phyloP scores from a whole-genome alignment of 2,113 vertebrate genomes.

The Coreoperca whiteheadi region DNA sequence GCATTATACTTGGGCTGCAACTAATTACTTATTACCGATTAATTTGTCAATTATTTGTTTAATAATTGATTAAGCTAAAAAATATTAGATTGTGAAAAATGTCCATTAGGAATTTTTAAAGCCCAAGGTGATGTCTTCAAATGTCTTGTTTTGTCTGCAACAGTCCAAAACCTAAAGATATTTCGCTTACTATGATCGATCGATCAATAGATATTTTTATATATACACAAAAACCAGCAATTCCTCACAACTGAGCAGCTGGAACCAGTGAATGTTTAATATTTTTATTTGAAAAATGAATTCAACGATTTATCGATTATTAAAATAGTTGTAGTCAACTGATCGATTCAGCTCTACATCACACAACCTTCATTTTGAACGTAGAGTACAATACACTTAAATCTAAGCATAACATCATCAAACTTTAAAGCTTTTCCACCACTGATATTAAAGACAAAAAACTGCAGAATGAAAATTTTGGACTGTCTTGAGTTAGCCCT shows the following conservation, averaged over 20 bases:
- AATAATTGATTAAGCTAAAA: neutral
- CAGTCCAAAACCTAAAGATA: neutral
- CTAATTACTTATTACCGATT: neutral
- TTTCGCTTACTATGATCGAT: neutral
- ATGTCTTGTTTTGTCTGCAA: neutral
- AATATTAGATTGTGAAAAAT: neutral
- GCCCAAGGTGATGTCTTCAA: too few relatives aligned
- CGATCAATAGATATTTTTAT: too few relatives aligned
- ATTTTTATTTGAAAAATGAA: neutral
- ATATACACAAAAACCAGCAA: too few relatives aligned
- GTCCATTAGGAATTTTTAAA: neutral
- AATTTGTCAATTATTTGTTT: neutral
- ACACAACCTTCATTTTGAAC: neutral
- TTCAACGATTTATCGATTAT: neutral
- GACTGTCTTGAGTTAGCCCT: neutral
- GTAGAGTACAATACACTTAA: neutral
- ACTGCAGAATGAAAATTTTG: neutral
- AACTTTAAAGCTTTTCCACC: neutral
- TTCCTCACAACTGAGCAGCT: neutral
- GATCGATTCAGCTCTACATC: neutral
- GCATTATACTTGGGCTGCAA: neutral
- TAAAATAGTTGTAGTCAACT: neutral
- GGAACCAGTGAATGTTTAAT: neutral
- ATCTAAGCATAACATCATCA: neutral
- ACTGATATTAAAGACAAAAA: neutral